Percentiles rank a stretch among this genome's conserved stretches.
Evolutionary conservation across 2,113 vertebrate genomes (phyloP).

Genomic region (Mormoops blainvillei): DNA sequence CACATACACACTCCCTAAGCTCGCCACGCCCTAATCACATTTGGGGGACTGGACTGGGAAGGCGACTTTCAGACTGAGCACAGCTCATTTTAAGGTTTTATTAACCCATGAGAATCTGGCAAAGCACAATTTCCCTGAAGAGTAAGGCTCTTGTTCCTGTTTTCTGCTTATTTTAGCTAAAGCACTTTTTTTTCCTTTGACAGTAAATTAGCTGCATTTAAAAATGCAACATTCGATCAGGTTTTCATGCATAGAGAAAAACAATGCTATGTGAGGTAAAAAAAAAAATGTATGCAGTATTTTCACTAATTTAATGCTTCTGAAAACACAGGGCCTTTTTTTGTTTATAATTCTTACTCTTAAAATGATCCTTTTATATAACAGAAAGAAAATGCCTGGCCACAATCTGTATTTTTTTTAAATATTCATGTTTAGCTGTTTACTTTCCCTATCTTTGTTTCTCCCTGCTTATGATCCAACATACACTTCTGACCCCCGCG

Average conservation of each 20-base stretch:
- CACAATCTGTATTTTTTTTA: neutral
- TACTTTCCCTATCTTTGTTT: neutral
- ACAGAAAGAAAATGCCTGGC: neutral
- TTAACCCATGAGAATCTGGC: constrained; percentile 11
- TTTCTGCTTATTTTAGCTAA: constrained; percentile 40
- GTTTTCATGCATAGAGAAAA: constrained; percentile 31
- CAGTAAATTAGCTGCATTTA: constrained; percentile 33
- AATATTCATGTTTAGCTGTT: neutral
- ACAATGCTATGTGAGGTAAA: neutral
- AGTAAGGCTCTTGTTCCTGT: neutral
- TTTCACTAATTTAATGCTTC: constrained; percentile 37
- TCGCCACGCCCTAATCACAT: neutral
- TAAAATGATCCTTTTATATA: neutral
- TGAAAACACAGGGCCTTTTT: neutral
- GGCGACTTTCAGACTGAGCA: neutral
- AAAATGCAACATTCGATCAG: constrained; percentile 29
- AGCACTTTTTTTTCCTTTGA: neutral
- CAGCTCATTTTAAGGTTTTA: neutral
- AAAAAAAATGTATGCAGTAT: constrained; percentile 7
- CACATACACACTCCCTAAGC: neutral
- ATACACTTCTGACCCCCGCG: neutral
- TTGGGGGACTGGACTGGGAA: neutral
- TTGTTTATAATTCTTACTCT: neutral
- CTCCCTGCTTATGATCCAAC: neutral
- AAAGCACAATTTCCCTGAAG: neutral